phyloP scores from a whole-genome alignment of 2,797 vertebrate species.

The Tenualosa thibaudeaui region DNA sequence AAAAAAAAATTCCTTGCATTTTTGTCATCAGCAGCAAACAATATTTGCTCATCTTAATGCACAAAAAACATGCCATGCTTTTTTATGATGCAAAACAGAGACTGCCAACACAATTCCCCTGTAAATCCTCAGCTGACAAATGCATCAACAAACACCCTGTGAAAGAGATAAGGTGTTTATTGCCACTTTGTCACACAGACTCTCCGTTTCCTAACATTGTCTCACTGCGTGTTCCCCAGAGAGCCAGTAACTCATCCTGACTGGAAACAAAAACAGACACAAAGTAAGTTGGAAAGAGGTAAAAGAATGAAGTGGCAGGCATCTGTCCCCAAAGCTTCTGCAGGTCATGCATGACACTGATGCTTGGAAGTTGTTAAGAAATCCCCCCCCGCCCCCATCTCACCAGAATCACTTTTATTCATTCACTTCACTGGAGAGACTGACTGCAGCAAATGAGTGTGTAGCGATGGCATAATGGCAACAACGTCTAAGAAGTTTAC shows the following conservation, averaged over 20 bases:
- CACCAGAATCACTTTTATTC: not conserved
- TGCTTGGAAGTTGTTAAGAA: not conserved
- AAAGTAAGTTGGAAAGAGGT: not conserved
- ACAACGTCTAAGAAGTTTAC: not conserved
- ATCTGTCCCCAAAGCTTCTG: not conserved
- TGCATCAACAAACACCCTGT: constrained; percentile 20
- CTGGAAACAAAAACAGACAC: constrained; percentile 17
- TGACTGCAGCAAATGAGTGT: not conserved
- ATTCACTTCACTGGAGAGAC: not conserved
- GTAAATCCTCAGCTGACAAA: constrained; percentile 29
- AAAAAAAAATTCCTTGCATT: not conserved
- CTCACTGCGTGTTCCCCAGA: not conserved
- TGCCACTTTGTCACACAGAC: constrained; percentile 5
- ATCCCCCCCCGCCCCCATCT: not conserved
- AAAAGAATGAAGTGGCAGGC: not conserved
- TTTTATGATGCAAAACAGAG: constrained; percentile 18
- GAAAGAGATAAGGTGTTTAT: constrained; percentile 29
- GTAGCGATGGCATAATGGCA: not conserved
- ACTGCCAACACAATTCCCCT: constrained; percentile 20
- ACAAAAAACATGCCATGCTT: not conserved
- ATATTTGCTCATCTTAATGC: not conserved
- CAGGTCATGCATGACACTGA: not conserved
- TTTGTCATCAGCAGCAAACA: not conserved
- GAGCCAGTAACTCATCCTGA: constrained; percentile 21
- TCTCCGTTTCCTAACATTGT: constrained; percentile 26